Evolutionary conservation across 2,888 invertebrate species (phyloP).

Genomic region (Entomobrya proxima): DNA sequence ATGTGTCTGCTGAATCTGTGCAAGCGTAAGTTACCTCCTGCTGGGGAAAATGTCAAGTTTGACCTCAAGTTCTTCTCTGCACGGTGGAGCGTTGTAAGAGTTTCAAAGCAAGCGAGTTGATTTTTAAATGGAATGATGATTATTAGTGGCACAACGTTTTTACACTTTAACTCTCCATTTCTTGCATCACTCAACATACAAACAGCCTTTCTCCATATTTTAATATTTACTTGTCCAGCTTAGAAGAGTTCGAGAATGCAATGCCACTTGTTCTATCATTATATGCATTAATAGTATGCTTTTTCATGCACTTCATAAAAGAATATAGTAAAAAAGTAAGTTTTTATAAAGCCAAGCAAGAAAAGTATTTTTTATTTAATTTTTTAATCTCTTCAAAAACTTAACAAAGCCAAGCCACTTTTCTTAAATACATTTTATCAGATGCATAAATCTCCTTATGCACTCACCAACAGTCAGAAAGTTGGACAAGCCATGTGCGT

Average conservation of each 20-base stretch:
- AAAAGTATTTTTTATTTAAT: neutral
- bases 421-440: slow-evolving; percentile 40
- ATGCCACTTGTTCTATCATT: too few relatives aligned
- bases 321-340: too few relatives aligned
- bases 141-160: slow-evolving; percentile 10
- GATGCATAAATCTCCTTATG: slow-evolving; percentile 31
- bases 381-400: slow-evolving; percentile 41
- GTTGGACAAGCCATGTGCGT: neutral
- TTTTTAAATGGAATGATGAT: neutral
- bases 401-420: neutral
- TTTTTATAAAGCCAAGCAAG: neutral
- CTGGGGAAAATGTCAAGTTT: slow-evolving; percentile 70
- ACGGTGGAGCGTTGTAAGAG: neutral
- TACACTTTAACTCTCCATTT: slow-evolving; percentile 51
- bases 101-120: neutral
- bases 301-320: too few relatives aligned
- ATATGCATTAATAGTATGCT: too few relatives aligned
- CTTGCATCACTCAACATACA: neutral
- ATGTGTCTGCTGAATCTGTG: slow-evolving; percentile 39
- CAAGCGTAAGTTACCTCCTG: slow-evolving; percentile 65
- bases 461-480: slow-evolving; percentile 16
- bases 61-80: slow-evolving; percentile 66
- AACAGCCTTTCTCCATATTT: slow-evolving; percentile 13
- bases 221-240: too few relatives aligned
- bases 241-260: too few relatives aligned